phyloP scores from a whole-genome alignment of 1,140 invertebrate species.

The Drosophila teissieri region DNA sequence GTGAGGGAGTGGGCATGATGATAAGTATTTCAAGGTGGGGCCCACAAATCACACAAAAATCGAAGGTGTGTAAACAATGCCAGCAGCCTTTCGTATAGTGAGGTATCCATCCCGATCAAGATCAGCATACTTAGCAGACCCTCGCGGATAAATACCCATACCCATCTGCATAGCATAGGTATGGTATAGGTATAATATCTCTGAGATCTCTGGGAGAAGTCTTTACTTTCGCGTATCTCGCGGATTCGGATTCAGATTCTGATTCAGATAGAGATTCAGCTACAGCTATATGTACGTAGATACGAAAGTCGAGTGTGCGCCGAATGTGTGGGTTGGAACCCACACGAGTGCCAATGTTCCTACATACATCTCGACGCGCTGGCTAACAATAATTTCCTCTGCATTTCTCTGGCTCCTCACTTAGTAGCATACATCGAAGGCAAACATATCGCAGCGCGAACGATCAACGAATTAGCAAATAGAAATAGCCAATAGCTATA shows the following conservation, averaged over 20 bases:
- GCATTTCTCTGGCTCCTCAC: slow-evolving; percentile 57
- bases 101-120: slow-evolving; percentile 23
- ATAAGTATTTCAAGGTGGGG: slow-evolving; percentile 66
- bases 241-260: not conserved
- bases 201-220: not conserved
- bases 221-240: slow-evolving; percentile 4
- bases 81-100: slow-evolving; percentile 7
- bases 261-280: too few relatives aligned
- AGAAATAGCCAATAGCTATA: slow-evolving; percentile 52
- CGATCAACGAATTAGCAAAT: slow-evolving; percentile 76
- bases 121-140: slow-evolving; percentile 62
- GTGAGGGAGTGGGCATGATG: slow-evolving; percentile 18
- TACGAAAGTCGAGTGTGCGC: slow-evolving; percentile 17
- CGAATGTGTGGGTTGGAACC: slow-evolving; percentile 31
- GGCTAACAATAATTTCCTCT: slow-evolving; percentile 60
- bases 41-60: slow-evolving; percentile 74
- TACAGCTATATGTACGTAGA: not conserved
- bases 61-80: slow-evolving; percentile 81
- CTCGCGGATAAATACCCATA: slow-evolving; percentile 1
- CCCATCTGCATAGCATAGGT: not conserved
- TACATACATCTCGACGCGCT: slow-evolving; percentile 39
- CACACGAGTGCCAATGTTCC: slow-evolving; percentile 35
- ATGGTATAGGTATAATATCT: not conserved
- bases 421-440: slow-evolving; percentile 82
- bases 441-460: slow-evolving; percentile 81